Base-by-base conservation (phyloP, 1,140 invertebrate species). In the Tachypleus tridentatus region DNA sequence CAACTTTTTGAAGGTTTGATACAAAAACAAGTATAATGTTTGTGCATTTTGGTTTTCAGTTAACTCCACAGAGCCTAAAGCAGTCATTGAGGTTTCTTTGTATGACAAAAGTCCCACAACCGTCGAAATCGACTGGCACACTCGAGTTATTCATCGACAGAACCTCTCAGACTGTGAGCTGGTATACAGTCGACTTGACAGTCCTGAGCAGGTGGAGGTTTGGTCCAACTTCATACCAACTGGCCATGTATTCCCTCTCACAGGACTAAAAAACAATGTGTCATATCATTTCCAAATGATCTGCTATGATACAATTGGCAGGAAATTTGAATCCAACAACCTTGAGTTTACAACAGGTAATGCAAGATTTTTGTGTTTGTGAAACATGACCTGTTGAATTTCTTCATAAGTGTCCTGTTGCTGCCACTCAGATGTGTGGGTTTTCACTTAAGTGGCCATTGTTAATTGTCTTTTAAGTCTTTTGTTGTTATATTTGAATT, bases 201-300 rank as follows among this genome's bases (percentile, higher is more conserved):
- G 65, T 57, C 58, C 49, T 0, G 62, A 63, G 4, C 65, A 67
- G 57, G 58, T 70, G 49, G 60, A 71, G 60, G 64, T 71, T 52
- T 64, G 61, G 29, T 56, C 68, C n/a, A 53, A 58, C 49, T 63
- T 63, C 52, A 51, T 69, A 56, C 29, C 61, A 10, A 54, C 67
- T 52, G 58, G 64, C n/a, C 66, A 69, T 10, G 61, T 68, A 5
- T 68, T 70, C 50, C 62, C 63, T 54, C 49, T 69, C 4, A 60
- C 48, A 51, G 52, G 60, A 53, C 59, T 71, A 29, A 50, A 62
- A 60, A 66, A 59, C 58, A 71, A 71, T 66, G 62, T 69, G 8
- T 66, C 70, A n/a, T 71, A 71, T 57, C 62, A 71, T 51, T 68
- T 71, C 63, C 68, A 68, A 52, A 69, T 71, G 70, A 56, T 71